Percentiles rank a stretch among this genome's conserved stretches.
Conservation (phyloP, 2,797 vertebrate genomes). For the Clarias fuscus region DNA sequence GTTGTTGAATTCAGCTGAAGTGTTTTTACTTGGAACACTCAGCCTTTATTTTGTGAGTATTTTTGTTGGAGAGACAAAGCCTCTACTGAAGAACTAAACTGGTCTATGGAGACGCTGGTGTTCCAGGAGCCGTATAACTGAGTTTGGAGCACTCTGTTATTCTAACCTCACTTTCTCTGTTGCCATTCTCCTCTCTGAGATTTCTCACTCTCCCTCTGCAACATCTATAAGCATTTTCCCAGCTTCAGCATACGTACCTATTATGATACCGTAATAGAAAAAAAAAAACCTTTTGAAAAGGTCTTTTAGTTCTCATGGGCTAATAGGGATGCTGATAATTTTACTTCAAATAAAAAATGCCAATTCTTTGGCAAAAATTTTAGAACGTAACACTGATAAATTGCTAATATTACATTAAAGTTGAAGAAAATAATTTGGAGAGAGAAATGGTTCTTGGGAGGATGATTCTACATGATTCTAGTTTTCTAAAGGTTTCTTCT, state of each 20-base stretch:
- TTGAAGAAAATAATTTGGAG: neutral
- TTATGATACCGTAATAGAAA: constrained; percentile 29
- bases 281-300: neutral
- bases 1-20: constrained; percentile 77
- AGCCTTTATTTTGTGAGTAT: constrained; percentile 80
- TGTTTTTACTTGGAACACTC: constrained; percentile 81
- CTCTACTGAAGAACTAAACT: constrained; percentile 77
- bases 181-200: constrained; percentile 44
- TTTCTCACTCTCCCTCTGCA: constrained; percentile 38
- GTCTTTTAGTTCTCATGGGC: neutral
- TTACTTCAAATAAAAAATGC: too few species aligned
- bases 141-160: constrained; percentile 75
- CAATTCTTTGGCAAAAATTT: neutral
- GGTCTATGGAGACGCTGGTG: constrained; percentile 69
- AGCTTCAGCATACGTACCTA: constrained; percentile 15
- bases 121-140: constrained; percentile 78
- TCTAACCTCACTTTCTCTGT: constrained; percentile 71
- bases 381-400: neutral
- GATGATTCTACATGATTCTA: neutral
- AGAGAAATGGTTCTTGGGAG: neutral
- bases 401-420: neutral
- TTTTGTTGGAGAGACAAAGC: constrained; percentile 75
- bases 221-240: constrained; percentile 31
- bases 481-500: neutral
- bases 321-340: neutral